Percentiles rank a stretch among this genome's conserved stretches.
These are phyloP conservation scores for Prinia subflava DNA, from an alignment of 2,113 vertebrate genomes.

Conservation along the genomic window DNA sequence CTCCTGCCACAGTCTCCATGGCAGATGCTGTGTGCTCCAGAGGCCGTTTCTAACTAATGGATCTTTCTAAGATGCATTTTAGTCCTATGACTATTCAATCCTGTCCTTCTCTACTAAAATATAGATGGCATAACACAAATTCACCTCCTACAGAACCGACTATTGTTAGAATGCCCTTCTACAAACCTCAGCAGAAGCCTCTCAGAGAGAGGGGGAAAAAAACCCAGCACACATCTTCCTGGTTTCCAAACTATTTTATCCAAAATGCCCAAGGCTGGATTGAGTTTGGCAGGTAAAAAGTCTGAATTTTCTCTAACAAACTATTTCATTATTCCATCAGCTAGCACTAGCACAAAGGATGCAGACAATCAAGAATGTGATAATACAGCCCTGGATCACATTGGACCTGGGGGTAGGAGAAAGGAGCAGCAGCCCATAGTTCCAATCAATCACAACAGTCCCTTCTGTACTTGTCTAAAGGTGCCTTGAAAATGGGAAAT, in stretches of 20 bases:
- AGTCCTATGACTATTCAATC: conserved; percentile 10
- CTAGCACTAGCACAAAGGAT: neutral
- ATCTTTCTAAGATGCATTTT: conserved; percentile 13
- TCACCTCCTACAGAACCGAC: conserved; percentile 14
- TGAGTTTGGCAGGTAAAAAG: neutral
- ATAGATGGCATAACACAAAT: conserved; percentile 45
- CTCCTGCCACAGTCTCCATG: neutral
- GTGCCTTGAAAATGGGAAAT: neutral
- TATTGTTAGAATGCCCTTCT: conserved; percentile 53
- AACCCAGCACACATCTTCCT: neutral
- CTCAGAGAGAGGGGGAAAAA: neutral
- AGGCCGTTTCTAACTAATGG: conserved; percentile 36
- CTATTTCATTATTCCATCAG: neutral
- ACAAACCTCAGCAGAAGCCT: conserved; percentile 25
- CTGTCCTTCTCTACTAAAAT: conserved; percentile 39
- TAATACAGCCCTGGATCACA: neutral
- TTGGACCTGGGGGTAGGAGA: neutral
- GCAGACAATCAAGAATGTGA: neutral
- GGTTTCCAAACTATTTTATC: conserved; percentile 11
- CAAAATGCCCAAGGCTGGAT: neutral
- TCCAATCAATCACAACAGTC: neutral
- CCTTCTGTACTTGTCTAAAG: neutral
- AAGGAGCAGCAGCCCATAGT: neutral
- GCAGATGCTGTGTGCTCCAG: conserved; percentile 26
- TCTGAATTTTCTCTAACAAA: neutral